Base-by-base conservation (phyloP, 2,797 vertebrate genomes). In the Cichlasoma orientale region DNA sequence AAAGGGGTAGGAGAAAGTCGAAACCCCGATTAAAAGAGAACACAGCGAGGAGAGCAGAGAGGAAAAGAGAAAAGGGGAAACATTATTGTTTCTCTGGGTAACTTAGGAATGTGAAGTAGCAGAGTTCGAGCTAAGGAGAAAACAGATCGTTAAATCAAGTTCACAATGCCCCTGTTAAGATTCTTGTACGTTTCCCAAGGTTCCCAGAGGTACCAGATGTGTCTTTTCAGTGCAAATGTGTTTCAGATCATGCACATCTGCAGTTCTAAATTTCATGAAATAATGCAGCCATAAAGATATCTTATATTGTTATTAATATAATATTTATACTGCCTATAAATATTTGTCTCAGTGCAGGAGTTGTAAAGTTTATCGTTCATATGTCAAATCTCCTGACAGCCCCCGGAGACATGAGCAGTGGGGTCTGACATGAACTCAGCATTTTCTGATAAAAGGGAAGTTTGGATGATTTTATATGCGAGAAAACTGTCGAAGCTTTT, bases 121-220 rank as follows among this genome's bases (percentile, higher is more conserved):
- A 68, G 52, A 57, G 55, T 80, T 70, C 61, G 13, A 70, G 55
- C 33, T 9, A 1, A 38, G 16, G 52, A 56, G 44, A 73, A 88
- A 86, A 80, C 54, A 88, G 52, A 52, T 57, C 57, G 36, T 69
- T 78, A 68, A 81, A 83, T 84, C 80, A 83, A 66, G 74, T 68
- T 79, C 19, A 86, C n/a, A 50, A 36, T 54, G 29, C 2, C 29
- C 57, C 44, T 4, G 8, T 82, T 72, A 74, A 75, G 41, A 83
- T 86, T 83, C 50, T 47, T 16, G 11, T 44, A 19, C 18, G 25
- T 53, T 63, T 77, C 36, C 41, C 21, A 29, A 41, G 5, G 54
- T 71, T 82, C 63, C 63, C 18, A 44, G 16, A 83, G 41, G 68
- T 23, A 59, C 55, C 58, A 72, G 16, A 50, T 29, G 5, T 10